Percentiles rank a stretch among this genome's conserved stretches.
Evolutionary conservation across 2,113 vertebrate genomes (phyloP).

Genomic region (Ranitomeya variabilis): DNA sequence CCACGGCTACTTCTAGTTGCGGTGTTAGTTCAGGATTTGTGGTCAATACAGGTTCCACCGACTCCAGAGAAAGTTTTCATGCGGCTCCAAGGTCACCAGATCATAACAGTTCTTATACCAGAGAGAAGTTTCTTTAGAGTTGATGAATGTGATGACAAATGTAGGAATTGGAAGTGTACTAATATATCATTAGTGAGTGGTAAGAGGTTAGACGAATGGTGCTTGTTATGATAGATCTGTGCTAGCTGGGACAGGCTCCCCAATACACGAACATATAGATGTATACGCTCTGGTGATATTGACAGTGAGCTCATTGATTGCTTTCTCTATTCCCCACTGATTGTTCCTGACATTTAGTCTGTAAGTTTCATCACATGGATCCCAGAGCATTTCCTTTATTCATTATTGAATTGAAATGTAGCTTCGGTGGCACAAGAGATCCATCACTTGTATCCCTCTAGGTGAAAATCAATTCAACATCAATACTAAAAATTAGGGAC

Average conservation of each 20-base stretch:
- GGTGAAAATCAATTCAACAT: not conserved
- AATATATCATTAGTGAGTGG: too few species aligned
- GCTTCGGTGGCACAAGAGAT: not conserved
- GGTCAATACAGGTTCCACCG: too few species aligned
- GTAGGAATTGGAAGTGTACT: too few species aligned
- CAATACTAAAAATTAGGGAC: not conserved
- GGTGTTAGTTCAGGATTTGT: too few species aligned
- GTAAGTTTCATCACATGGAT: slow-evolving; percentile 29
- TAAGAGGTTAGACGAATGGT: not conserved
- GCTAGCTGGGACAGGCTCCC: not conserved
- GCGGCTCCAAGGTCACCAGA: too few species aligned
- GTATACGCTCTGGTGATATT: not conserved
- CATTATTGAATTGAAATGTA: not conserved
- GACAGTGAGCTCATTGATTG: not conserved
- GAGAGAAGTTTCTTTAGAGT: too few species aligned
- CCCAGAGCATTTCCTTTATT: slow-evolving; percentile 66
- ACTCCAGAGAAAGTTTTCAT: too few species aligned
- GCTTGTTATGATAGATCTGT: not conserved
- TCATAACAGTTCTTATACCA: too few species aligned
- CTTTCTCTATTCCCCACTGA: not conserved
- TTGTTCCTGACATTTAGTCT: not conserved
- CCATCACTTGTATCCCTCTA: not conserved
- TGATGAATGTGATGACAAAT: too few species aligned
- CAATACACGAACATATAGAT: not conserved
- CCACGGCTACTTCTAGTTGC: too few species aligned